phyloP scores from a whole-genome alignment of 2,797 vertebrate species.

The Gymnodraco acuticeps region DNA sequence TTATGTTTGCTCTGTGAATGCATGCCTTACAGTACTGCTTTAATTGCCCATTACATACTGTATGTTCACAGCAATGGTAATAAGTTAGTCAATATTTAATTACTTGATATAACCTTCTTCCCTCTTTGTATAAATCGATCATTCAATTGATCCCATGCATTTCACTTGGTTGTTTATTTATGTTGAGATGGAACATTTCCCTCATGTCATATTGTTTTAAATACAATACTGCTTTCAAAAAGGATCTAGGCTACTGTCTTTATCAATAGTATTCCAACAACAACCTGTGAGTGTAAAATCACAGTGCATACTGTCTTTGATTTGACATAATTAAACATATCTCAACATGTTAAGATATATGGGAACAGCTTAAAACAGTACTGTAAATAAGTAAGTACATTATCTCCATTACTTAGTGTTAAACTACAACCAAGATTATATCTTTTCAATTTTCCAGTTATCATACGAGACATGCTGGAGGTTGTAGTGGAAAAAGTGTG shows the following conservation, averaged over 20 bases:
- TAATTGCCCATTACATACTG: neutral
- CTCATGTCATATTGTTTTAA: neutral
- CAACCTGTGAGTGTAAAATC: neutral
- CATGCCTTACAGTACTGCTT: neutral
- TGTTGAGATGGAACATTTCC: neutral
- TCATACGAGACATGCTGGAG: neutral
- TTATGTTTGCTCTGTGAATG: neutral
- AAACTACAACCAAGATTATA: no score
- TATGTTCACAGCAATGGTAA: neutral
- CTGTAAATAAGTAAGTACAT: no score
- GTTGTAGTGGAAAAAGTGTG: conserved; percentile 10
- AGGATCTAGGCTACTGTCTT: neutral
- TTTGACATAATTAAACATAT: neutral
- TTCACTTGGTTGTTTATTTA: neutral
- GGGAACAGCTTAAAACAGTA: no score
- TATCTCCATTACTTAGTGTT: no score
- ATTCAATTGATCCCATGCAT: neutral
- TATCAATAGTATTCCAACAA: neutral
- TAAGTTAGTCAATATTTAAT: no score
- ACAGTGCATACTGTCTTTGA: neutral
- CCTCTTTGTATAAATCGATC: neutral
- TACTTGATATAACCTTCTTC: no score
- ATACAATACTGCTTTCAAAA: neutral
- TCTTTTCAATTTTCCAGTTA: no score
- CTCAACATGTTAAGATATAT: no score